phyloP scores from a whole-genome alignment of 1,140 invertebrate genomes.

The Drosophila orena region DNA sequence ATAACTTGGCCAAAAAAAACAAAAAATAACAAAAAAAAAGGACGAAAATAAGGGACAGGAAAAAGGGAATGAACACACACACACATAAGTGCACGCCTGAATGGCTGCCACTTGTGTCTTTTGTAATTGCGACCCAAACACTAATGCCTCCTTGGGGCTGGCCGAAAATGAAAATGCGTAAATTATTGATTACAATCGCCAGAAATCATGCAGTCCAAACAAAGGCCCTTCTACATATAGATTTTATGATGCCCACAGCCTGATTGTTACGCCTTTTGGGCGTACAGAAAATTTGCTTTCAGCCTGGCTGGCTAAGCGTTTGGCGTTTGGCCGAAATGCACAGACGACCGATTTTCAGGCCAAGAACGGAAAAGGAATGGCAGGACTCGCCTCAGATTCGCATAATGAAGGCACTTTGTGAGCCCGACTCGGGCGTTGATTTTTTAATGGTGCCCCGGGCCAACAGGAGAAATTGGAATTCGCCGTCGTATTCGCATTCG shows the following conservation, averaged over 20 bases:
- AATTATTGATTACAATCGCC: constrained; percentile 83
- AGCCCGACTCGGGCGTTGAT: constrained; percentile 59
- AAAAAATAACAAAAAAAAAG: constrained; percentile 16
- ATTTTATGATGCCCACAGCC: constrained; percentile 59
- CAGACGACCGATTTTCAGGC: constrained; percentile 36
- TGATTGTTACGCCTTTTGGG: constrained; percentile 74
- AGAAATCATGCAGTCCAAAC: constrained; percentile 62
- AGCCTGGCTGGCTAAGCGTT: constrained; percentile 22
- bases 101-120: constrained; percentile 68
- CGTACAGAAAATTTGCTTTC: constrained; percentile 34
- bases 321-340: constrained; percentile 47
- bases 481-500: constrained; percentile 26
- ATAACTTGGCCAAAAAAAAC: constrained; percentile 42
- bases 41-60: constrained; percentile 9
- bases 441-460: constrained; percentile 70
- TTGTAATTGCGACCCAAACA: constrained; percentile 75
- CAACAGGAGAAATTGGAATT: constrained; percentile 40
- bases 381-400: constrained; percentile 31
- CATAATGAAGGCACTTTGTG: constrained; percentile 78
- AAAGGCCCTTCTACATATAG: constrained; percentile 49
- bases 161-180: constrained; percentile 78
- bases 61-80: constrained; percentile 27
- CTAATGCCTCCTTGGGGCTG: constrained; percentile 76
- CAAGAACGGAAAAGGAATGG: neutral
- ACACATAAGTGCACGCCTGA: constrained; percentile 62